Conservation (phyloP, 2,797 vertebrate species). For the Sylvilagus floridanus region DNA sequence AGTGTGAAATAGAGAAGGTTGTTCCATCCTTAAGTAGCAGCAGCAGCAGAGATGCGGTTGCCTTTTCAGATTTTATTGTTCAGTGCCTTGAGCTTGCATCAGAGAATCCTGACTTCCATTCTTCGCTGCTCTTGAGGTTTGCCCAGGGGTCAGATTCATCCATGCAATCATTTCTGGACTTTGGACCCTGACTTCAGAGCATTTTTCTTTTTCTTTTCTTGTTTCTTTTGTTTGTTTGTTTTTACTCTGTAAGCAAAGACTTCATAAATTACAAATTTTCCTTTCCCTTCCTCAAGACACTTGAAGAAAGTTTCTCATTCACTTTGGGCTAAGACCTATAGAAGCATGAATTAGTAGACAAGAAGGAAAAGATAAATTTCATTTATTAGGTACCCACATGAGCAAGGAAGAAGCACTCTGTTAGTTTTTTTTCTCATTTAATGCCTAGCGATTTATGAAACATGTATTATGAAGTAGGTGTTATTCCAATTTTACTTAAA, state of each 20-base stretch:
- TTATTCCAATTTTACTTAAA: neutral
- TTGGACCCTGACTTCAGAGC: neutral
- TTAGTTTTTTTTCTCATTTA: constrained; percentile 2
- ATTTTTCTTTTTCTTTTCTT: neutral
- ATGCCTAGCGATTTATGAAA: neutral
- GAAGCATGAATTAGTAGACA: neutral
- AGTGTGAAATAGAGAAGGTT: neutral
- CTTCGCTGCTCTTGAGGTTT: neutral
- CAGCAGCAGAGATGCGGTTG: neutral
- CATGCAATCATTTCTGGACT: constrained; percentile 14
- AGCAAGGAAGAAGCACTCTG: neutral
- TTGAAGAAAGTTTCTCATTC: constrained; percentile 21
- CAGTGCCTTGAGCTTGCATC: neutral
- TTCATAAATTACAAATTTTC: neutral
- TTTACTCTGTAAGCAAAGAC: neutral
- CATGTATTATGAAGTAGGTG: neutral
- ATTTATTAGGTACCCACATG: neutral
- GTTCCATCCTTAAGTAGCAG: neutral
- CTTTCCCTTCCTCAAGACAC: neutral
- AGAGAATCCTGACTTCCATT: neutral
- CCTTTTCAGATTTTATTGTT: neutral
- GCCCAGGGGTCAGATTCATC: neutral
- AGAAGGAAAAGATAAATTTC: neutral
- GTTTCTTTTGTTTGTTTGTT: too few relatives aligned
- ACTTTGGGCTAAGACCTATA: neutral